Base-by-base conservation (phyloP, 2,888 invertebrate genomes). In the Apantesis nais region DNA sequence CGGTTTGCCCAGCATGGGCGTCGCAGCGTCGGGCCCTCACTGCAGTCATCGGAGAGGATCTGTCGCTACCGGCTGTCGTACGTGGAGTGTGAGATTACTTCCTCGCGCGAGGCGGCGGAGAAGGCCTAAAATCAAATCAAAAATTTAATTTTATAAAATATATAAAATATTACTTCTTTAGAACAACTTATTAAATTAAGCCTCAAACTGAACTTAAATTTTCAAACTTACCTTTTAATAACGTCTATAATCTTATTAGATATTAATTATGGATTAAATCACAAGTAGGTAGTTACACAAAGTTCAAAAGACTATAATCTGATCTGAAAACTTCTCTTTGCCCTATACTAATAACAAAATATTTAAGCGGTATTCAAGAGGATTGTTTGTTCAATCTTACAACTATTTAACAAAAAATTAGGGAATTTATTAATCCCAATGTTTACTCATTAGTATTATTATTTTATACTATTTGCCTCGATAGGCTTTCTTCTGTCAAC, bases 281-380 rank as follows among this genome's bases (percentile, higher is more conserved):
- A 41, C 37, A 34, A 37, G n/a, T 65, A n/a, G 39, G n/a, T 63
- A 29, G 1, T n/a, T n/a, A n/a, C n/a, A 62, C 41, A 41, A 41
- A 48, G 44, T 75, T 58, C 73, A 74, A 55, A 14, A 16, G 29
- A 64, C 41, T 61, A 11, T 14, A 64, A 64, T 63, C 62, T 61
- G 4, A 41, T n/a, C n/a, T 58, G 37, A 60, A 67, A 70, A 48
- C 61, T 72, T 11, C 60, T 39, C 48, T 14, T 44, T 44, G 41
- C 19, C 62, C 66, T 39, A n/a, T 67, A 29, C 58, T 63, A 69
- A 77, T 69, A 69, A 74, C 34, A 67, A 72, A 62, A 34, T 58
- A 44, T 60, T 73, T 67, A 58, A 37, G 25, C 39, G 52, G 61
- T 71, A 52, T 73, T 34, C 67, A 44, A 67, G 29, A 37, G 39